Evolutionary conservation across 2,888 invertebrate genomes (phyloP).

Genomic region (Pediacus dermestoides): DNA sequence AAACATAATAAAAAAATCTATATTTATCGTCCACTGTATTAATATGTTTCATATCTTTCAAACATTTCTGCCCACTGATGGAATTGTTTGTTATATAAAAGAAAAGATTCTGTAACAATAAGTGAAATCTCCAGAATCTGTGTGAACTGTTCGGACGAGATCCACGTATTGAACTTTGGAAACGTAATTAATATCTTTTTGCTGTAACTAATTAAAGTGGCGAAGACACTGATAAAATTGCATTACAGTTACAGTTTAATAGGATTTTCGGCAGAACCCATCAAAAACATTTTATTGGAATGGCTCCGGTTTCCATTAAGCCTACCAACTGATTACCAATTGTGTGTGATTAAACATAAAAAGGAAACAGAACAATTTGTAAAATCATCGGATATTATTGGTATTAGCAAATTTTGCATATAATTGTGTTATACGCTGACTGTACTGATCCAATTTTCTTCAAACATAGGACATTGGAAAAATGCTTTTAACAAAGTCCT

Average conservation of each 20-base stretch:
- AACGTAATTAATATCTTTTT: constrained; percentile 36
- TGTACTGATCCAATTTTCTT: no score
- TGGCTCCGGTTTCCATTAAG: constrained; percentile 24
- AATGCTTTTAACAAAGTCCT: constrained; percentile 5
- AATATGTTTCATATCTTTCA: no score
- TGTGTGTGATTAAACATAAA: constrained; percentile 7
- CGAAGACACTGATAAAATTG: constrained; percentile 33
- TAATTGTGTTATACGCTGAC: no score
- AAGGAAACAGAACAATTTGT: not conserved
- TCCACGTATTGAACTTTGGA: constrained; percentile 30
- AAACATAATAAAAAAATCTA: no score
- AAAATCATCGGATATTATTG: not conserved
- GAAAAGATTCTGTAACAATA: no score
- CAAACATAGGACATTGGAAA: constrained; percentile 3
- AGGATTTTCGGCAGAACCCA: constrained; percentile 33
- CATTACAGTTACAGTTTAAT: constrained; percentile 33
- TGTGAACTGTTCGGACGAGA: no score
- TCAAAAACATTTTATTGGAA: constrained; percentile 35
- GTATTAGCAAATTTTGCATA: no score
- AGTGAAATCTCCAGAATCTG: no score
- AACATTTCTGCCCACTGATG: no score
- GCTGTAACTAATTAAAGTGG: constrained; percentile 30
- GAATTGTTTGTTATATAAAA: no score
- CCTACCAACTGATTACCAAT: constrained; percentile 6
- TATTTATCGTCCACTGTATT: no score